These are phyloP conservation scores for Hippoglossus stenolepis DNA, from an alignment of 2,113 vertebrate genomes.

Conservation along the genomic window DNA sequence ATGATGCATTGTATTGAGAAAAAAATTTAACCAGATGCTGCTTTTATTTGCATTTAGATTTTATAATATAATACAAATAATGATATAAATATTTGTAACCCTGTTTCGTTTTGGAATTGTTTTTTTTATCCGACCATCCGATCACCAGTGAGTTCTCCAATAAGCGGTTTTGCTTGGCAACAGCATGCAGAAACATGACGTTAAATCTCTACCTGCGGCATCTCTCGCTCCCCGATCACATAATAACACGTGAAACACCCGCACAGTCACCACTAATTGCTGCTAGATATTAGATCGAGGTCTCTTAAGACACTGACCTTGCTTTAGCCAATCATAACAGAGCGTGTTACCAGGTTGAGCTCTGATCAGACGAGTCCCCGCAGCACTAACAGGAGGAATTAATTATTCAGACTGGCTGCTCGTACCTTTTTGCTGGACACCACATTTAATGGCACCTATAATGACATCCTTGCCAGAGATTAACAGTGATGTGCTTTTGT, in stretches of 20 bases:
- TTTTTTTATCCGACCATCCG: not conserved
- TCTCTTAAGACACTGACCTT: conserved; percentile 71
- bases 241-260: conserved; percentile 50
- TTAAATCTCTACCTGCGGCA: conserved; percentile 53
- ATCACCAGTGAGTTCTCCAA: conserved; percentile 9
- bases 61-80: too few relatives aligned
- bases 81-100: not conserved
- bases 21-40: not conserved
- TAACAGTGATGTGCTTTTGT: not conserved
- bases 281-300: conserved; percentile 68
- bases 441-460: conserved; percentile 67
- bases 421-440: conserved; percentile 53
- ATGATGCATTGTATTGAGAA: not conserved
- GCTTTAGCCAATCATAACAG: conserved; percentile 70
- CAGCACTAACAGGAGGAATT: conserved; percentile 57
- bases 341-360: conserved; percentile 58
- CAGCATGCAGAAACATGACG: conserved; percentile 31
- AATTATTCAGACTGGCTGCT: conserved; percentile 74
- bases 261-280: conserved; percentile 64
- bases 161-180: conserved; percentile 19
- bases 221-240: conserved; percentile 47
- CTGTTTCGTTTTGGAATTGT: conserved; percentile 5
- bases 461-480: conserved; percentile 1
- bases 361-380: conserved; percentile 57
- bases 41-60: too few relatives aligned